Conservation (phyloP, 2,888 invertebrate genomes). For the Amblyteles armatorius region DNA sequence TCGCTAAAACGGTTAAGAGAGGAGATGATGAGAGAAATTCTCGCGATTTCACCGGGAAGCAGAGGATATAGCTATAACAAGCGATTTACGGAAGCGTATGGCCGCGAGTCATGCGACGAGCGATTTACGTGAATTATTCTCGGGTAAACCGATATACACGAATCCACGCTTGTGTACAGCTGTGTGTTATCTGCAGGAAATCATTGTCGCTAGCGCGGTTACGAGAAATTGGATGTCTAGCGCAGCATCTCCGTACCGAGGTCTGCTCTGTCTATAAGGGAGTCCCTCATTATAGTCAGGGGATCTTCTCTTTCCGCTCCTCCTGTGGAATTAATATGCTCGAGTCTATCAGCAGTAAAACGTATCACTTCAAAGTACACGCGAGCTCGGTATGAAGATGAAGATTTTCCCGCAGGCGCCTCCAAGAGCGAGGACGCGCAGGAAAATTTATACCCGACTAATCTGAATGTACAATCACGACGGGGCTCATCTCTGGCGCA, state of each 20-base stretch:
- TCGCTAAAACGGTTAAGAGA: constrained; percentile 37
- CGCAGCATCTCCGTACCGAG: not conserved
- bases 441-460: constrained; percentile 46
- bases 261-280: not conserved
- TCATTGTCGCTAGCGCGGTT: constrained; percentile 3
- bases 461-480: constrained; percentile 43
- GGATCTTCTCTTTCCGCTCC: not conserved
- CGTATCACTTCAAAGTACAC: constrained; percentile 11
- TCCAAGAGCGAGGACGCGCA: constrained; percentile 2
- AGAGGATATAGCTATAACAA: constrained; percentile 7
- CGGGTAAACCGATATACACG: not conserved
- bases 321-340: not conserved
- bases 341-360: not conserved
- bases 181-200: not conserved
- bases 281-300: not conserved
- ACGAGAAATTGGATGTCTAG: not conserved
- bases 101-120: constrained; percentile 11
- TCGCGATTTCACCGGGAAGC: not conserved
- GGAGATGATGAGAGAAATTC: constrained; percentile 1
- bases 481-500: constrained; percentile 4
- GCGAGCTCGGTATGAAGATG: constrained; percentile 12
- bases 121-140: constrained; percentile 2
- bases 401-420: constrained; percentile 37
- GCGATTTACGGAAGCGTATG: constrained; percentile 14
- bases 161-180: not conserved